These are phyloP conservation scores for Drosophila micromelanica DNA, from an alignment of 1,140 invertebrate genomes.

Conservation along the genomic window DNA sequence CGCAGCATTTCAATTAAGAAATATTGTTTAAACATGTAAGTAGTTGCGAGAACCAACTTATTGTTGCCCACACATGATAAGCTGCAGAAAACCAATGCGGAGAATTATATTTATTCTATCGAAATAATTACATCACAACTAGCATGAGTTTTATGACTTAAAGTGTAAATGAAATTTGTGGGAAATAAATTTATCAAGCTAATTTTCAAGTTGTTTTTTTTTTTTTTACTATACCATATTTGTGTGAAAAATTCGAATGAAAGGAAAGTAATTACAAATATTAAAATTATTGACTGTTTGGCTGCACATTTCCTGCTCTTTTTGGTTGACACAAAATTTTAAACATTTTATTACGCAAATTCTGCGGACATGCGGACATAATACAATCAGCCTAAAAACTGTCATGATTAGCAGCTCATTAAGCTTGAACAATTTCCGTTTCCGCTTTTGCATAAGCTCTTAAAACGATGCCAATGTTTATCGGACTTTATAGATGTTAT, in stretches of 20 bases:
- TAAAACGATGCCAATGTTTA: constrained; percentile 9
- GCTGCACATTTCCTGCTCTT: too few species aligned
- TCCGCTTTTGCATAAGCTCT: constrained; percentile 2
- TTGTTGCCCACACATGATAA: constrained; percentile 28
- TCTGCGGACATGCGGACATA: neutral
- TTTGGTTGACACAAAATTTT: too few species aligned
- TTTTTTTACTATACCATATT: too few species aligned
- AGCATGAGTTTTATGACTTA: neutral
- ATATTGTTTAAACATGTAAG: constrained; percentile 80
- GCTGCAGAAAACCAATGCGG: constrained; percentile 2
- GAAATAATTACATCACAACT: constrained; percentile 34
- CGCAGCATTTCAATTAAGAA: constrained; percentile 78
- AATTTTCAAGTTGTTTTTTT: neutral
- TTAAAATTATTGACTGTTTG: too few species aligned
- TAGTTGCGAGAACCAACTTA: constrained; percentile 44
- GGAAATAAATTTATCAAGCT: neutral
- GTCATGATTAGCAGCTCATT: neutral
- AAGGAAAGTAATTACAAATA: too few species aligned
- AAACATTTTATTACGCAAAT: neutral
- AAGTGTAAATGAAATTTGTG: neutral
- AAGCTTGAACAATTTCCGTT: constrained; percentile 23
- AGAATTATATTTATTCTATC: neutral
- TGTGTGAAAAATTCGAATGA: too few species aligned
- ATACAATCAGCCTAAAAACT: neutral
- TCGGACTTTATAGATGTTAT: constrained; percentile 13